phyloP scores from a whole-genome alignment of 1,140 invertebrate genomes.

The Hylaeus anthracinus region DNA sequence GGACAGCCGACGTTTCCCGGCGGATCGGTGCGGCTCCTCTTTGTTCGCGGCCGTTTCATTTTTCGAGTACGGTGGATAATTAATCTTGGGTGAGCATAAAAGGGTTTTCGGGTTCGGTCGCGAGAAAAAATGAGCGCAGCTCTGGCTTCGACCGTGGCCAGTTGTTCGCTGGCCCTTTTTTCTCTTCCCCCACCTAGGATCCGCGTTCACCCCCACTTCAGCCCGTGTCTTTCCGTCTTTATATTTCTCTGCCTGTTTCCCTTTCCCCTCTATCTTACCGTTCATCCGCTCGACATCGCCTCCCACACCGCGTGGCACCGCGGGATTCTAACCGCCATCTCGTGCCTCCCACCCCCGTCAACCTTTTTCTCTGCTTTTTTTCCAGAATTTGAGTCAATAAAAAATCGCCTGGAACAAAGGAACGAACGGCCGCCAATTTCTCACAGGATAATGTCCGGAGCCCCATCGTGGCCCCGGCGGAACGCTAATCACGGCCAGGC shows the following conservation, averaged over 20 bases:
- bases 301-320: slow-evolving; percentile 55
- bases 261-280: slow-evolving; percentile 42
- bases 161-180: slow-evolving; percentile 66
- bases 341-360: slow-evolving; percentile 35
- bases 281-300: slow-evolving; percentile 52
- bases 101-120: slow-evolving; percentile 79
- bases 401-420: slow-evolving; percentile 76
- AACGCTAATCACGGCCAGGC: slow-evolving; percentile 68
- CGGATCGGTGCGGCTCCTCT: slow-evolving; percentile 60
- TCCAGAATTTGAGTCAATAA: slow-evolving; percentile 76
- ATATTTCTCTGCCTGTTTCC: slow-evolving; percentile 44
- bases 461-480: slow-evolving; percentile 50
- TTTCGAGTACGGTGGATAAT: slow-evolving; percentile 80
- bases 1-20: slow-evolving; percentile 23
- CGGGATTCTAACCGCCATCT: slow-evolving; percentile 59
- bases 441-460: slow-evolving; percentile 73
- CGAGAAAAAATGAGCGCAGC: slow-evolving; percentile 79
- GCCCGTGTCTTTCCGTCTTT: slow-evolving; percentile 52
- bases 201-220: slow-evolving; percentile 51
- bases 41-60: slow-evolving; percentile 78
- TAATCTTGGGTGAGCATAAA: slow-evolving; percentile 80
- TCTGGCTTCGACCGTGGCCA: slow-evolving; percentile 63
- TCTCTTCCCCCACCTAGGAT: slow-evolving; percentile 32
- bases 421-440: slow-evolving; percentile 74
- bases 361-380: slow-evolving; percentile 52